Evolutionary conservation across 1,140 invertebrate species (phyloP).

Genomic region (Bombus vancouverensis): DNA sequence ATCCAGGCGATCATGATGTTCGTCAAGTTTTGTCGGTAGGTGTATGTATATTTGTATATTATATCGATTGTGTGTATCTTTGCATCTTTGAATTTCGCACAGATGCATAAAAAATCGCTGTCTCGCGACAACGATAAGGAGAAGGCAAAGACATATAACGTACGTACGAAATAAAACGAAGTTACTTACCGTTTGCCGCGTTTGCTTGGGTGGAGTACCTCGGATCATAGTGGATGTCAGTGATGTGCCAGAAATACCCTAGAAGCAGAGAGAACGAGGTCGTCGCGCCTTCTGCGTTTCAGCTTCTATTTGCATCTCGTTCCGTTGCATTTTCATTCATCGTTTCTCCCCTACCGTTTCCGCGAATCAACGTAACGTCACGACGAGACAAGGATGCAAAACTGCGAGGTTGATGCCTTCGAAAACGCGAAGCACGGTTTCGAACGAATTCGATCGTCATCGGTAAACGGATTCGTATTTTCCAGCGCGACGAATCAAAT

Average conservation of each 20-base stretch:
- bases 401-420: too few relatives aligned
- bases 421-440: too few relatives aligned
- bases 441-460: too few relatives aligned
- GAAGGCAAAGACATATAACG: not conserved
- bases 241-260: slow-evolving; percentile 97
- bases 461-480: too few relatives aligned
- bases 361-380: slow-evolving; percentile 18
- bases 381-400: not conserved
- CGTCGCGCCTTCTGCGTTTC: slow-evolving; percentile 22
- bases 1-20: too few relatives aligned
- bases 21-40: too few relatives aligned
- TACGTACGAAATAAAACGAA: too few relatives aligned
- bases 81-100: too few relatives aligned
- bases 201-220: slow-evolving; percentile 89
- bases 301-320: slow-evolving; percentile 31
- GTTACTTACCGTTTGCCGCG: slow-evolving; percentile 86
- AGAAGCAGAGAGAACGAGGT: slow-evolving; percentile 81
- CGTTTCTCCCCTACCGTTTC: slow-evolving; percentile 22
- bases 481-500: not conserved
- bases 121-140: not conserved
- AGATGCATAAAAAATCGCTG: too few relatives aligned
- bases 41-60: too few relatives aligned
- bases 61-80: too few relatives aligned
- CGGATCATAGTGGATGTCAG: slow-evolving; percentile 94
- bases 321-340: slow-evolving; percentile 44